Percentiles rank a stretch among this genome's conserved stretches.
Conservation (phyloP, 1,140 invertebrate genomes). For the Colletes latitarsis region DNA sequence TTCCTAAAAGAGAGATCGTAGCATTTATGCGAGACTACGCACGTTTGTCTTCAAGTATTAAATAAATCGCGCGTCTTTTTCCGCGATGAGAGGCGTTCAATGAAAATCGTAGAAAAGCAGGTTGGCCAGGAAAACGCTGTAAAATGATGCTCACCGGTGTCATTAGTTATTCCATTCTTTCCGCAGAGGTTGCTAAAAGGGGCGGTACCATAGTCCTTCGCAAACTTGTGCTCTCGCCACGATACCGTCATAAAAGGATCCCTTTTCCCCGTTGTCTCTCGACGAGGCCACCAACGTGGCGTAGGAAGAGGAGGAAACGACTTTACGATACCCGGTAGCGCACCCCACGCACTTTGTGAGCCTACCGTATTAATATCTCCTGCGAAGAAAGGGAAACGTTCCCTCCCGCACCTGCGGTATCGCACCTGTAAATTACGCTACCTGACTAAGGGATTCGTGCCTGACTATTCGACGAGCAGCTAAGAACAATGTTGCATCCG, state of each 20-base stretch:
- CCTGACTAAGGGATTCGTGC: conserved; percentile 40
- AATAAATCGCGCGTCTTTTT: too few relatives aligned
- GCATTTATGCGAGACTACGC: too few relatives aligned
- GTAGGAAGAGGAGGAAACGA: conserved; percentile 57
- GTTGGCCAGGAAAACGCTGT: conserved; percentile 1
- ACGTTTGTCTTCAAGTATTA: too few relatives aligned
- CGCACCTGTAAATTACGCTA: conserved; percentile 60
- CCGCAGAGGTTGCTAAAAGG: conserved; percentile 45
- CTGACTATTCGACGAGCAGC: conserved; percentile 18
- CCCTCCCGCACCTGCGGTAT: conserved; percentile 51
- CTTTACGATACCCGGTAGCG: conserved; percentile 70
- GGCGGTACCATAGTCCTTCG: conserved; percentile 48
- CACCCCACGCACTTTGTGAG: conserved; percentile 52
- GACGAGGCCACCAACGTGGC: conserved; percentile 61
- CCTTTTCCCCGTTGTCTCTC: conserved; percentile 47
- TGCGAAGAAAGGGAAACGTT: conserved; percentile 43
- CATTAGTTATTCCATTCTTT: conserved; percentile 52
- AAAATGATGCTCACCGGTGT: conserved; percentile 44
- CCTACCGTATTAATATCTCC: conserved; percentile 65
- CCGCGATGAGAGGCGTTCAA: too few relatives aligned
- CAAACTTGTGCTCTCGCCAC: conserved; percentile 54
- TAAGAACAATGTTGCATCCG: neutral
- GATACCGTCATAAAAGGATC: conserved; percentile 53
- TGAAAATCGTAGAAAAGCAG: too few relatives aligned
- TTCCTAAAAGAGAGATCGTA: too few relatives aligned